A percentile compares a stretch with the other conserved stretches of the same genome.
phyloP scores from a whole-genome alignment of 1,140 invertebrate genomes.

The Meteorus sp. region DNA sequence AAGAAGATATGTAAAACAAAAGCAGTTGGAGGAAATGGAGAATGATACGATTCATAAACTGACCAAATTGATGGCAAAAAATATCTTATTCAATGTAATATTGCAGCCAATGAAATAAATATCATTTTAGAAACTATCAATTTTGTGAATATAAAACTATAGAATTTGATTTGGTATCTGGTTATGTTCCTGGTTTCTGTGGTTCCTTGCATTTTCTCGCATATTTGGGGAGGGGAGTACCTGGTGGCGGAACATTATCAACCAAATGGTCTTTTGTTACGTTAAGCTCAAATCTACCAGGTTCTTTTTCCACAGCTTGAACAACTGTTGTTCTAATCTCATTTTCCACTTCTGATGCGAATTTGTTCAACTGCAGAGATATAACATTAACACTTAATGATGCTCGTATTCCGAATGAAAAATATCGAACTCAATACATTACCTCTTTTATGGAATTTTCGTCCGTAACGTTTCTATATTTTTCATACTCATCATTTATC shows the following conservation, averaged over 20 bases:
- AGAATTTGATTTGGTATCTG: conserved; percentile 2
- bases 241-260: conserved; percentile 12
- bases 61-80: neutral
- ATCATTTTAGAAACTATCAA: conserved; percentile 10
- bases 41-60: conserved; percentile 1
- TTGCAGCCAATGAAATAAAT: neutral
- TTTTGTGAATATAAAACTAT: neutral
- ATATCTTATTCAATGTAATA: neutral
- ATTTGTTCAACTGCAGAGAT: conserved; percentile 63
- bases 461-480: conserved; percentile 63
- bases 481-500: conserved; percentile 70
- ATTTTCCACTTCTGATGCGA: conserved; percentile 64
- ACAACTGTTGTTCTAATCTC: conserved; percentile 68
- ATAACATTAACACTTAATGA: neutral
- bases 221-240: conserved; percentile 16
- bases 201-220: neutral
- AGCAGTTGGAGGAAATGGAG: neutral
- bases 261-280: conserved; percentile 21
- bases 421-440: too few species aligned
- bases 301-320: conserved; percentile 64
- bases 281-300: conserved; percentile 58
- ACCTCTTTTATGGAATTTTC: conserved; percentile 62
- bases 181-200: conserved; percentile 11
- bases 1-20: neutral
- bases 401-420: conserved; percentile 14